A percentile compares a stretch with the other conserved stretches of the same genome.
phyloP scores from a whole-genome alignment of 35 echinoderm and acorn worm genomes.

The Holothuria glaberrima region DNA sequence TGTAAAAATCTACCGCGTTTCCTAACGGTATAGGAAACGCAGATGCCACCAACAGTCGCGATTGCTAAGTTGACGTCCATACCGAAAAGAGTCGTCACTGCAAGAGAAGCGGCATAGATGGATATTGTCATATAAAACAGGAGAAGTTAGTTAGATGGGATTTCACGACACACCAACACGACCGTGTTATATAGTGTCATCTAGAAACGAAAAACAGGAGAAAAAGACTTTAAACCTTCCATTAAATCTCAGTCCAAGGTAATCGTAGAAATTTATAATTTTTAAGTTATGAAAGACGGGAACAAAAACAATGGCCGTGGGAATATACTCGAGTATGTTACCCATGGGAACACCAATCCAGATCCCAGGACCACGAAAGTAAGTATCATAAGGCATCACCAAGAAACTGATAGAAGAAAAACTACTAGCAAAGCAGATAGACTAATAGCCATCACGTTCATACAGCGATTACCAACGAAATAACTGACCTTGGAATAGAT shows the following conservation, averaged over 20 bases:
- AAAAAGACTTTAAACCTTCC: neutral
- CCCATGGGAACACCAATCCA: neutral
- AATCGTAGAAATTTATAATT: constrained; percentile 8
- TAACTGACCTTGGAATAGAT: neutral
- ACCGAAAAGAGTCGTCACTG: too few species aligned
- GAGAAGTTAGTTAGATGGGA: too few species aligned
- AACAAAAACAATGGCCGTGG: neutral
- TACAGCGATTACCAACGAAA: constrained; percentile 6
- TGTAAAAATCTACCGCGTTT: neutral
- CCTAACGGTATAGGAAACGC: neutral
- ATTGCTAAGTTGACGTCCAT: too few species aligned
- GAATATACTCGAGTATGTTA: neutral
- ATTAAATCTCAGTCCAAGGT: constrained; percentile 3
- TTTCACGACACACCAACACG: too few species aligned
- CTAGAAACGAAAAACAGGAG: too few species aligned
- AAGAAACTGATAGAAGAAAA: neutral
- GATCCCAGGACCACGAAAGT: neutral
- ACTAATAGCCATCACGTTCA: neutral
- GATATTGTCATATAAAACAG: neutral
- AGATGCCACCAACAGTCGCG: too few species aligned
- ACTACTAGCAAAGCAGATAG: neutral
- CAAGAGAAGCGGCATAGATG: too few species aligned
- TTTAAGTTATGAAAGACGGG: constrained; percentile 5
- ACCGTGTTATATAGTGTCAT: too few species aligned
- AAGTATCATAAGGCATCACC: neutral